Conservation (phyloP, 2,888 invertebrate genomes). For the Piscicola geometra region DNA sequence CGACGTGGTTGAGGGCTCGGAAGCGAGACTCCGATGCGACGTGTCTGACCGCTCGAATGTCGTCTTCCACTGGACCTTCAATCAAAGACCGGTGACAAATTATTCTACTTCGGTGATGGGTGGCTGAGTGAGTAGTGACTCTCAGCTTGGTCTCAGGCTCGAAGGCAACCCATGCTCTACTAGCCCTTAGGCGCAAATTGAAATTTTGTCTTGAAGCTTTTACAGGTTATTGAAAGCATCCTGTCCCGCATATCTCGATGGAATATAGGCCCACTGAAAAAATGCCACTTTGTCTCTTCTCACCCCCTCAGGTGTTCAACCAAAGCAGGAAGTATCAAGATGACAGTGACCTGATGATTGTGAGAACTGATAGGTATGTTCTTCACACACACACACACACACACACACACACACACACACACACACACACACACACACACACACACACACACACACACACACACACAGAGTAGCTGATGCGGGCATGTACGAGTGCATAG, state of each 20-base stretch:
- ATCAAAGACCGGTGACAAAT: constrained; percentile 52
- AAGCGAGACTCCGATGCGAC: constrained; percentile 48
- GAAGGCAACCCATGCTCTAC: too few relatives aligned
- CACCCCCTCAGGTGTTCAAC: constrained; percentile 44
- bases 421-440: constrained; percentile 11
- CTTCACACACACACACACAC: constrained; percentile 10
- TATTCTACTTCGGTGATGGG: too few relatives aligned
- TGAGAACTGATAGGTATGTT: constrained; percentile 58
- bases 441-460: constrained; percentile 5
- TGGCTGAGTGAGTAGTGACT: too few relatives aligned
- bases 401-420: constrained; percentile 14
- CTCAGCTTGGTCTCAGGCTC: too few relatives aligned
- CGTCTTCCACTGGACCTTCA: constrained; percentile 55
- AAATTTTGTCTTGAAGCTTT: too few relatives aligned
- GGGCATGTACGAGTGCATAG: constrained; percentile 63
- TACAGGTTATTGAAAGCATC: too few relatives aligned
- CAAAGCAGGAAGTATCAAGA: constrained; percentile 55
- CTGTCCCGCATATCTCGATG: too few relatives aligned
- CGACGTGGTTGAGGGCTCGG: constrained; percentile 50
- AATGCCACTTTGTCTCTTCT: background rate
- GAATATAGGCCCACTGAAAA: too few relatives aligned
- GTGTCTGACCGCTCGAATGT: constrained; percentile 50
- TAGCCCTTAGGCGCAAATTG: too few relatives aligned
- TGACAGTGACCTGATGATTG: constrained; percentile 60
- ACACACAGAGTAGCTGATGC: constrained; percentile 60